Base-by-base conservation (phyloP, 2,888 invertebrate genomes). In the Timema podura region DNA sequence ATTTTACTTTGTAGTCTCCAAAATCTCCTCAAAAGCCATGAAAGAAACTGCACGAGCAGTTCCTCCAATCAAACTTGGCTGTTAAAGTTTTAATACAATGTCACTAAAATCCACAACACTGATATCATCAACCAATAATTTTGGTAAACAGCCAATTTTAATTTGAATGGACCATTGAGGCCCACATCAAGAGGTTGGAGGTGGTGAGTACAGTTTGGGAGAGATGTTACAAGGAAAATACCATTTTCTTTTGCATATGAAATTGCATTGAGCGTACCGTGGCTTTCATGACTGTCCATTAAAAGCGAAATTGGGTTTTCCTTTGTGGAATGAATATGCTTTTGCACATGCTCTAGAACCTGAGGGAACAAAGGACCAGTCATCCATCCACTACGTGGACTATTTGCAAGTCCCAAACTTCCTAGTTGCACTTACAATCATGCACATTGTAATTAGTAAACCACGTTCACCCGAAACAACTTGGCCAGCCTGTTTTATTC, bases 161-260 rank as follows among this genome's bases (percentile, higher is more conserved):
- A 8, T 61, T 67, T 70, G 15, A 70, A 64, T 44, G 70, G 67
- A 6, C 51, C 67, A n/a, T 59, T 16, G 6, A 70, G 9, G 15
- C 6, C 66, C n/a, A 70, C 54, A 6, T 70, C 57, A 9, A 67
- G 59, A 15, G 70, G 61, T 61, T 70, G 67, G 5, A 70, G 15
- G 8, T 64, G 48, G 46, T 70, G 64, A 3, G 64, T 61, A 51
- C 70, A 70, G 59, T 70, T 67, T 11, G 67, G 70, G 1, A 61
- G 67, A 44, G 67, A 67, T 5, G 67, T 46, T 2, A 44, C 6
- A 5, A 70, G 10, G 10, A 61, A 15, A 44, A 67, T 45, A 0
- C 67, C 59, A 61, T 70, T 67, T 6, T 59, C 48, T 30, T 64
- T 64, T 46, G 16, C 11, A 46, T 30, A 47, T 5, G 45, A 9